A percentile compares a stretch with the other conserved stretches of the same genome.
Evolutionary conservation across 1,140 invertebrate genomes (phyloP).

Genomic region (Tetragonula clypearis): DNA sequence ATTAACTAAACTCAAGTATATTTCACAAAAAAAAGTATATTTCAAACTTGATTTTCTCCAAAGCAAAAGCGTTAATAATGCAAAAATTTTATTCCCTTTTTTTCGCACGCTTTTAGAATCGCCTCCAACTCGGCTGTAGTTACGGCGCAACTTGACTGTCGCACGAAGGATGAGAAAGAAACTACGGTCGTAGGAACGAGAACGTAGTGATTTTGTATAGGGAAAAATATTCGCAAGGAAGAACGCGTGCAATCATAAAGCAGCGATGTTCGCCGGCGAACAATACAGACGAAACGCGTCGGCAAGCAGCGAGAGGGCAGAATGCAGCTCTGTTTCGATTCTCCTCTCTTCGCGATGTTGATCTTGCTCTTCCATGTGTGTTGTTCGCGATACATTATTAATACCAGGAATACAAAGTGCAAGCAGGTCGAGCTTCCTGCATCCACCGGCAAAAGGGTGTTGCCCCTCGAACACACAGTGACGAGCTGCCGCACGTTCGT

Average conservation of each 20-base stretch:
- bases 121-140: too few species aligned
- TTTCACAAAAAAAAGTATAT: too few species aligned
- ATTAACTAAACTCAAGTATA: too few species aligned
- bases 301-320: neutral
- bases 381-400: constrained; percentile 49
- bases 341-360: constrained; percentile 23
- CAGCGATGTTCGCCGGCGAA: neutral
- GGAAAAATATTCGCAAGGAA: neutral
- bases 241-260: neutral
- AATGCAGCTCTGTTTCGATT: constrained; percentile 7
- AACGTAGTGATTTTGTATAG: neutral
- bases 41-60: too few species aligned
- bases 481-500: too few species aligned
- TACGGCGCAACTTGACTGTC: neutral
- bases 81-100: too few species aligned
- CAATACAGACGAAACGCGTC: constrained; percentile 10
- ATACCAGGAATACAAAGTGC: constrained; percentile 26
- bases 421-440: neutral
- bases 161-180: neutral
- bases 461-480: neutral
- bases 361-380: constrained; percentile 46
- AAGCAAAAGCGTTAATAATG: too few species aligned
- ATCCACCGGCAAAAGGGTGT: neutral
- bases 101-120: too few species aligned
- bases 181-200: neutral